These are phyloP conservation scores for Verasper variegatus DNA, from an alignment of 2,113 vertebrate genomes.

Conservation along the genomic window DNA sequence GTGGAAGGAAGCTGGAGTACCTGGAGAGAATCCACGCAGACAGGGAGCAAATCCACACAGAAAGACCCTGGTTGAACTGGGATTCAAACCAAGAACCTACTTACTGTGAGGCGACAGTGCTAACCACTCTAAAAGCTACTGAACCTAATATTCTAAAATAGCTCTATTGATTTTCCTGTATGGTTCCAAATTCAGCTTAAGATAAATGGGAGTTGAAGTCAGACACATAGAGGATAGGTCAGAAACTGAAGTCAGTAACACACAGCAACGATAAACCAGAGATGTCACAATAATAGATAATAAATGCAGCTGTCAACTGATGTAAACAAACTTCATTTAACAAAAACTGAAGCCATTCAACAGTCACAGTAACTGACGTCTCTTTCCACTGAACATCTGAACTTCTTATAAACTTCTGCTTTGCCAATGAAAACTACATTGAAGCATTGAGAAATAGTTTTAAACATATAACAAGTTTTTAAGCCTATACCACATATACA, in stretches of 20 bases:
- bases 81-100: too few species aligned
- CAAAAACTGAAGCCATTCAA: not conserved
- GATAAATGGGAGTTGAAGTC: not conserved
- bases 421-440: not conserved
- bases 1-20: too few species aligned
- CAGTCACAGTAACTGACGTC: not conserved
- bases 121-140: too few species aligned
- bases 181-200: not conserved
- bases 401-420: not conserved
- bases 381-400: not conserved
- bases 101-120: too few species aligned
- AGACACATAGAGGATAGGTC: not conserved
- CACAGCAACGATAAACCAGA: constrained; percentile 19
- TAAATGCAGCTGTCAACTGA: constrained; percentile 3
- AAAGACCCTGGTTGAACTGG: too few species aligned
- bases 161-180: not conserved
- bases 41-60: too few species aligned
- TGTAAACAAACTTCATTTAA: not conserved
- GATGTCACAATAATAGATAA: constrained; percentile 18
- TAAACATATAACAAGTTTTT: not conserved
- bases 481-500: constrained; percentile 3
- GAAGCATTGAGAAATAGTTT: not conserved
- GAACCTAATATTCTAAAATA: not conserved
- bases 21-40: too few species aligned
- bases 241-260: not conserved